phyloP scores from a whole-genome alignment of 1,140 invertebrate species.

The Drosophila insularis region DNA sequence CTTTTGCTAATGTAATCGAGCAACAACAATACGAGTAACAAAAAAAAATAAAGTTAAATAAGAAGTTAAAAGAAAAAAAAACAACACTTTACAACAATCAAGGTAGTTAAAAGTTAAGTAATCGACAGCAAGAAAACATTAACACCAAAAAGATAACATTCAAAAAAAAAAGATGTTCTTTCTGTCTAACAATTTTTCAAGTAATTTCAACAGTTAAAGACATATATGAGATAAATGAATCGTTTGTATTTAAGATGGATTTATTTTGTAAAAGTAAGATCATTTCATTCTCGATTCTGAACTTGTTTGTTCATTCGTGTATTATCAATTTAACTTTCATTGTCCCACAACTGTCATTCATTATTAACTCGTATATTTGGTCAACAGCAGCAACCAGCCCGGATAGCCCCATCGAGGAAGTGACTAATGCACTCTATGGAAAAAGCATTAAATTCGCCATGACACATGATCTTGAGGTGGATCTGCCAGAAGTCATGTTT shows the following conservation, averaged over 20 bases:
- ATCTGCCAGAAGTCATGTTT: conserved; percentile 88
- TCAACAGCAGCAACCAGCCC: conserved; percentile 28
- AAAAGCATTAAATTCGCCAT: conserved; percentile 88
- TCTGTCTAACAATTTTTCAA: background rate
- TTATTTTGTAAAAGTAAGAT: background rate
- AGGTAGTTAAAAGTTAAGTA: conserved; percentile 43
- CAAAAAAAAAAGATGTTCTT: background rate
- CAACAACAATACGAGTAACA: conserved; percentile 16
- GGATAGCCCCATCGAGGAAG: conserved; percentile 87
- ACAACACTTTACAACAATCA: conserved; percentile 13
- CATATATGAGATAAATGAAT: no score
- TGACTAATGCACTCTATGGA: conserved; percentile 87
- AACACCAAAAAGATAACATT: background rate
- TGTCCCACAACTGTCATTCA: conserved; percentile 61
- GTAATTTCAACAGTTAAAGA: background rate
- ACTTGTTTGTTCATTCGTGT: conserved; percentile 1
- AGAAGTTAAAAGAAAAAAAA: background rate
- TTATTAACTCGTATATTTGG: conserved; percentile 12
- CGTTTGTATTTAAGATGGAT: background rate
- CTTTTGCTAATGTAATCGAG: conserved; percentile 36
- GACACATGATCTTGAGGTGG: conserved; percentile 88
- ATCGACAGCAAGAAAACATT: conserved; percentile 11
- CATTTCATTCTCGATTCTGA: background rate
- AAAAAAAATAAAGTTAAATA: conserved; percentile 6
- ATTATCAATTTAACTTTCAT: conserved; percentile 51